phyloP scores from a whole-genome alignment of 2,797 vertebrate genomes.

The Leptatherina wallacei region DNA sequence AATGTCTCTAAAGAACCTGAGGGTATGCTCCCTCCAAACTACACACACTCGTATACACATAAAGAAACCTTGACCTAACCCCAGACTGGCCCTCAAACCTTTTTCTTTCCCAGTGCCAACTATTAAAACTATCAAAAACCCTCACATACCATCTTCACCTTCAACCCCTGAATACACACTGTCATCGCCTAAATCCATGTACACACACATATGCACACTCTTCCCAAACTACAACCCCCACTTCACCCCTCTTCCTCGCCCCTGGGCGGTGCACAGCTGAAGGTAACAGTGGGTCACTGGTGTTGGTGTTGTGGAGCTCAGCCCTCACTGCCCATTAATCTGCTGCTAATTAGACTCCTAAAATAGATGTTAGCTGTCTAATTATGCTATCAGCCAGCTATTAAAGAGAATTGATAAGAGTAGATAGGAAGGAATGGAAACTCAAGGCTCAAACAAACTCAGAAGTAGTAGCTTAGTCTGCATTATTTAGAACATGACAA shows the following conservation, averaged over 20 bases:
- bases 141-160: conserved; percentile 49
- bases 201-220: conserved; percentile 33
- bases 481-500: background rate
- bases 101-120: conserved; percentile 57
- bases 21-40: conserved; percentile 60
- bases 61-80: conserved; percentile 68
- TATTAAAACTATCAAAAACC: conserved; percentile 71
- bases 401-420: conserved; percentile 79
- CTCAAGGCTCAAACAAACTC: conserved; percentile 32
- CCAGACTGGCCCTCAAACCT: conserved; percentile 60
- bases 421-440: conserved; percentile 65
- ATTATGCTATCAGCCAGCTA: conserved; percentile 78
- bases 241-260: conserved; percentile 62
- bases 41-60: conserved; percentile 19
- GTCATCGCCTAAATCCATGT: conserved; percentile 26
- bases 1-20: conserved; percentile 74
- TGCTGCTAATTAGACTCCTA: conserved; percentile 80
- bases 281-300: conserved; percentile 75
- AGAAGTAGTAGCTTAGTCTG: conserved; percentile 2
- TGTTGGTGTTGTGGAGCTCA: conserved; percentile 69
- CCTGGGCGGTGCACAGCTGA: conserved; percentile 78
- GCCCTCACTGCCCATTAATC: conserved; percentile 77
- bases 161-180: conserved; percentile 51
- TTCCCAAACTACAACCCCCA: conserved; percentile 55
- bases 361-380: conserved; percentile 79